Evolutionary conservation across 2,113 vertebrate species (phyloP), one percentile per base, ranked within the genome.

Genomic region (Petromus typicus): DNA sequence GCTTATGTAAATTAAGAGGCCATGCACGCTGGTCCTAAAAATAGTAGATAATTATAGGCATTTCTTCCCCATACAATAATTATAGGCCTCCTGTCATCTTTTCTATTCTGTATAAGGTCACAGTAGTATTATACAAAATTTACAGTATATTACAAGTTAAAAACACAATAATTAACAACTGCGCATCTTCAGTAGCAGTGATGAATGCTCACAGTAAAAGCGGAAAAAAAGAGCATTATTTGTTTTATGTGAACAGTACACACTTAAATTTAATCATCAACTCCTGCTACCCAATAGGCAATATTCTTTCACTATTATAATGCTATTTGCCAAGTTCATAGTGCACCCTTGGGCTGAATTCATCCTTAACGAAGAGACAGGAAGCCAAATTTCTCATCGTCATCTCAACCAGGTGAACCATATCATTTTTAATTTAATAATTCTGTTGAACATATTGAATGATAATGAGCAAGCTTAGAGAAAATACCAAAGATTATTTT

Each of bases 241-340:
- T 98, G 98, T 97, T 98, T 98, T 98, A 98, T 98, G 98, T 98
- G 98, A 98, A 98, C 98, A 99, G 98, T 97, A 98, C 96, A 98
- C 93, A 97, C 96, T 98, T 99, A 98, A 99, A 99, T 98, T 99
- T 99, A 99, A 99, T 99, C 98, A 98, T 99, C 99, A 98, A 95
- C 98, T 98, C 98, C 98, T 98, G 98, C 98, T 99, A 98, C 98
- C 98, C 98, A 98, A 98, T 95, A 95, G 98, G 98, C 98, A 97
- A 98, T 98, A 98, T 97, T 97, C 97, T 98, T 98, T 96, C 5
- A 45, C 98, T 98, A 98, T 99, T 98, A 99, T 98, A 99, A 99
- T 97, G 92, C 98, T 98, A 98, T 99, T 99, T 99, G 97, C 98
- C 98, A 98, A 98, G 97, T 98, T 98, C 98, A 97, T 91, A 99